These are phyloP conservation scores for Sarcophaga carnaria DNA, from an alignment of 2,888 invertebrate species.

Conservation along the genomic window DNA sequence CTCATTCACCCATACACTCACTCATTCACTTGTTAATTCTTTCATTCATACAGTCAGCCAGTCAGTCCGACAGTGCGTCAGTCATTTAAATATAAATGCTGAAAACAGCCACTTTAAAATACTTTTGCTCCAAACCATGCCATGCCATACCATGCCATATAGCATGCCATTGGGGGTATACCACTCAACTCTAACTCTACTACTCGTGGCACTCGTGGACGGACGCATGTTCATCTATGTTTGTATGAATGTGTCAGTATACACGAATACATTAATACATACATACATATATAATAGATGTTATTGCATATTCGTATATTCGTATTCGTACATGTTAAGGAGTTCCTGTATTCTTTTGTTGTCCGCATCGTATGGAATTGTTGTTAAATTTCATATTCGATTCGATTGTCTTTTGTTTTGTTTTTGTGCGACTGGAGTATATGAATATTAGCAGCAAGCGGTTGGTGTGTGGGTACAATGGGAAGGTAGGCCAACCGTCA, in stretches of 20 bases:
- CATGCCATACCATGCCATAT: constrained; percentile 9
- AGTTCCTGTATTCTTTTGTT: constrained; percentile 48
- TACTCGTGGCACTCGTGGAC: neutral
- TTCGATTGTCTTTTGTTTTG: constrained; percentile 16
- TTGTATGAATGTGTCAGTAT: too few relatives aligned
- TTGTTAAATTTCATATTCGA: constrained; percentile 28
- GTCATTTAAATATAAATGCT: constrained; percentile 34
- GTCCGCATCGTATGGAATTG: constrained; percentile 35
- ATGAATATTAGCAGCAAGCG: neutral
- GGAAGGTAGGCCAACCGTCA: neutral
- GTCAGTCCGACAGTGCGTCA: constrained; percentile 15
- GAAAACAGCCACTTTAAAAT: constrained; percentile 27
- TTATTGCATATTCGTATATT: neutral
- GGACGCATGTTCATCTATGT: neutral
- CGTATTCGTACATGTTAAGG: constrained; percentile 20
- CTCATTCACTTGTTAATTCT: constrained; percentile 42
- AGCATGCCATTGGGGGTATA: constrained; percentile 2
- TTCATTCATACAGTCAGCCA: constrained; percentile 12
- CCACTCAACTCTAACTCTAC: neutral
- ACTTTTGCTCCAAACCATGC: neutral
- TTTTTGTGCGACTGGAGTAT: neutral
- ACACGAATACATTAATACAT: neutral
- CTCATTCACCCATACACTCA: constrained; percentile 14
- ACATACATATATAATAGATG: neutral
- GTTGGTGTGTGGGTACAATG: neutral